A percentile compares a stretch with the other conserved stretches of the same genome.
Evolutionary conservation across 2,113 vertebrate genomes (phyloP).

Genomic region (Grammomys surdaster): DNA sequence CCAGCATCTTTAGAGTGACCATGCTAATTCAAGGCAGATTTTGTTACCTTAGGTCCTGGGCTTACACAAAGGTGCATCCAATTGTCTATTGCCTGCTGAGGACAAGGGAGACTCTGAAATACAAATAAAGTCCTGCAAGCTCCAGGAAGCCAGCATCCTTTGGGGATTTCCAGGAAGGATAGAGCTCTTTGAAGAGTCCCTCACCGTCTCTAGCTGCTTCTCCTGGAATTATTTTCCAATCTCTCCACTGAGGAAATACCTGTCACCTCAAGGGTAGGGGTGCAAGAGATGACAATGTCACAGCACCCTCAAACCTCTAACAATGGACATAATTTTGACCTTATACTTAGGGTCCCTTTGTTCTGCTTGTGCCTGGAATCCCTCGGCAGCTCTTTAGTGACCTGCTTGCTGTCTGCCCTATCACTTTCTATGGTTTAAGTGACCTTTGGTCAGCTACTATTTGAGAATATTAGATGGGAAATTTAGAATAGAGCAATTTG

Average conservation of each 20-base stretch:
- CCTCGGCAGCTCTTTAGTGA: neutral
- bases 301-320: no score
- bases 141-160: neutral
- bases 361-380: neutral
- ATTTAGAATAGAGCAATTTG: neutral
- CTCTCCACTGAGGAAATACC: neutral
- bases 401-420: no score
- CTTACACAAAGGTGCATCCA: rapidly evolving
- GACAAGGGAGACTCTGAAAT: neutral
- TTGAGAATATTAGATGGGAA: neutral
- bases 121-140: neutral
- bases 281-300: neutral
- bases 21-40: neutral
- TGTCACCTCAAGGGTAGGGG: neutral
- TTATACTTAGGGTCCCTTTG: rapidly evolving
- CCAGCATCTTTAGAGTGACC: neutral
- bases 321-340: no score
- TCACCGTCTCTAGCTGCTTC: neutral
- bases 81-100: neutral
- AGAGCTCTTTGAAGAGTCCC: neutral
- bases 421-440: neutral
- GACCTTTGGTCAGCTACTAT: neutral
- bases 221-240: neutral
- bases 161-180: neutral
- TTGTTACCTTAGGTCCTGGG: neutral